Evolutionary conservation across 2,888 invertebrate genomes (phyloP), one percentile per base, ranked within the genome.

Genomic region (Andricus quercusramuli): DNA sequence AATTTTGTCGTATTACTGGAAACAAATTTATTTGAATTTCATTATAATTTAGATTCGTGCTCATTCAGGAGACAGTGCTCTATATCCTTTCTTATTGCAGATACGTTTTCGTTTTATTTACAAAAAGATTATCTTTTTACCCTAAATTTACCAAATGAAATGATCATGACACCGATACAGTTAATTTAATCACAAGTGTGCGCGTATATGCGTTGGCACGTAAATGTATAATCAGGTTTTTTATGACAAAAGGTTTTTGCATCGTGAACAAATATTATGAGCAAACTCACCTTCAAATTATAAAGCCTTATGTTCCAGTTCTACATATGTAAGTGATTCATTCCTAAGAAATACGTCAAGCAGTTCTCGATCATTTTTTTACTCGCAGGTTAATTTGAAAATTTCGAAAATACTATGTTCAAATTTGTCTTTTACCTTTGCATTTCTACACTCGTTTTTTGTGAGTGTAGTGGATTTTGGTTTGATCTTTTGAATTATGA

Each of bases 131-230:
- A 47, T 51, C 51, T 47, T 9, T 9, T 29, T 20, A 32, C 51
- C 70, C 56, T 74, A 20, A 74, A 74, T 74, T n/a, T 29, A 20
- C 32, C n/a, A 51, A 74, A 74, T 74, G 11, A 25, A 0, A 32
- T 51, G 56, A 74, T n/a, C 51, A 32, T 51, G 70, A 51, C 70
- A 51, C 70, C 47, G 11, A 74, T 74, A 32, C 32, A 51, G 20
- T 74, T 74, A 51, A 56, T 74, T 1, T 74, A 29, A 8, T 47
- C 44, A 25, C 70, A 74, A 51, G 13, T 74, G 70, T 74, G 51
- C 51, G 70, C n/a, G 70, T 51, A 68, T 25, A 20, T 74, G 22
- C 51, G 20, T 4, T 68, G 17, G 17, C 25, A 47, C 68, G 25
- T 25, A 51, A 56, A 56, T 20, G 51, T 68, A 68, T 68, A 47